phyloP scores from a whole-genome alignment of 2,797 vertebrate species.

The Buceros bicornis region DNA sequence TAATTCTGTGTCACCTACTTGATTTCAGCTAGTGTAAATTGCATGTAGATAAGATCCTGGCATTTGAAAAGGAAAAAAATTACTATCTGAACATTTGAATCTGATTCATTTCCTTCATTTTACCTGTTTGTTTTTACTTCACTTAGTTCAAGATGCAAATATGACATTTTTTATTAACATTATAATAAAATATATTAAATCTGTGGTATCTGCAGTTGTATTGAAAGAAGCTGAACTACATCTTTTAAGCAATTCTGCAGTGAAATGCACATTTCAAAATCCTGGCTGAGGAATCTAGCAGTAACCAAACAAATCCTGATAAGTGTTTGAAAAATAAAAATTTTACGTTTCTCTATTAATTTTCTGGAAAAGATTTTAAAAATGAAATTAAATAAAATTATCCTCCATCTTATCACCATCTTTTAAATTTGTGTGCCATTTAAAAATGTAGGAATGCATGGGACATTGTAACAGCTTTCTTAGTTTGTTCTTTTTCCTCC shows the following conservation, averaged over 20 bases:
- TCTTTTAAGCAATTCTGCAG: not conserved
- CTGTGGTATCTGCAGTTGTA: not conserved
- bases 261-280: not conserved
- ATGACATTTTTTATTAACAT: not conserved
- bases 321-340: not conserved
- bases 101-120: not conserved
- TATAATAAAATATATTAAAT: not conserved
- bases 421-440: not conserved
- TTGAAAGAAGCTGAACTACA: not conserved
- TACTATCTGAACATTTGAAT: not conserved
- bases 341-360: not conserved
- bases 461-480: not conserved
- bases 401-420: not conserved
- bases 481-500: slow-evolving; percentile 9
- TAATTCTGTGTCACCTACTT: not conserved
- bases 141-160: not conserved
- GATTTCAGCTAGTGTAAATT: not conserved
- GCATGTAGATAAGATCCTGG: not conserved
- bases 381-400: not conserved
- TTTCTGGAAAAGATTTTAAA: not conserved
- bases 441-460: not conserved
- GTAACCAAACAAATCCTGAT: not conserved
- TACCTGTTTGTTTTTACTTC: not conserved
- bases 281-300: not conserved
- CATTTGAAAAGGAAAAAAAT: not conserved